Base-by-base conservation (phyloP, 2,888 invertebrate genomes). In the Coecobrya sp. region DNA sequence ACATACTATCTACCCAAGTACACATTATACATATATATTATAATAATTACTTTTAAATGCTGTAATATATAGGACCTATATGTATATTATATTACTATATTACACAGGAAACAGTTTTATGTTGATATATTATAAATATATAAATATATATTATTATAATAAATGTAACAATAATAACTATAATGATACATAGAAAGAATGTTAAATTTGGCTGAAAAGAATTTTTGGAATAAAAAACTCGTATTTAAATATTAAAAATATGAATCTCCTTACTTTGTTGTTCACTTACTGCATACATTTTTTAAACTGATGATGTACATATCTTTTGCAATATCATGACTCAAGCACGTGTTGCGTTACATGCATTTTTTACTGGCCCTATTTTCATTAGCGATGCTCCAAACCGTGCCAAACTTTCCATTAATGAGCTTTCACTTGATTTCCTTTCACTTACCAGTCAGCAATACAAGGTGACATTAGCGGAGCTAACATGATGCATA, bases 191-290 rank as follows among this genome's bases (percentile, higher is more conserved):
- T 45, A 88, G 87, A 92, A 82, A 82, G 88, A 92, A 73, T 92
- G 92, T 92, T 92, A 92, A 92, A 92, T 92, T 92, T 92, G 92
- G 92, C 92, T 92, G 92, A 89, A 88, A 70, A 92, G 68, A 70
- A 88, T 85, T 92, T 92, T 92, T 92, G 82, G 92, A 89, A 92
- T 89, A 89, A 92, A 85, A 92, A 92, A 85, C 88, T 87, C 92
- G 92, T 92, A 92, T 87, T 92, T 81, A 92, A 92, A 81, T 86
- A 88, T 52, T 49, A 79, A 79, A 79, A 25, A 49, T 70, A 1
- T 25, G 49, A 30, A 65, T 22, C 16, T n/a, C n/a, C n/a, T n/a
- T n/a, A n/a, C n/a, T 59, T 25, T 59, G 16, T 11, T 30, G 16
- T 81, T 36, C n/a, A n/a, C n/a, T n/a, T n/a, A n/a, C n/a, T 62